Percentiles rank a stretch among this genome's conserved stretches.
These are phyloP conservation scores for Eristalinus sepulchralis DNA, from an alignment of 2,888 invertebrate genomes.

Conservation along the genomic window DNA sequence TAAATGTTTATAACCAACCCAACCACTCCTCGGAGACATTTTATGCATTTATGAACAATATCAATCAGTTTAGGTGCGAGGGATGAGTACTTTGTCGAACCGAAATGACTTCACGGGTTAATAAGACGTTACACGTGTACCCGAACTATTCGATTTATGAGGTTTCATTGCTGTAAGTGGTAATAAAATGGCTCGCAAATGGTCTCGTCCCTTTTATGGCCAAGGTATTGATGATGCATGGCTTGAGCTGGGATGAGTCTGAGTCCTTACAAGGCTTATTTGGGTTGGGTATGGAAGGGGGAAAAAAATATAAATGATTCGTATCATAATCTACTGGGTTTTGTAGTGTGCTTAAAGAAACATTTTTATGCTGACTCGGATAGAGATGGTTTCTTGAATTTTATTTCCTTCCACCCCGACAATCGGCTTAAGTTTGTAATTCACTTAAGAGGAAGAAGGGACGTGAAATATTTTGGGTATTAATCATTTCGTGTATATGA, in stretches of 20 bases:
- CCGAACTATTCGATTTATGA: constrained; percentile 46
- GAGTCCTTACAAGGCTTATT: not conserved
- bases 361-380: not conserved
- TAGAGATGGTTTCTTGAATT: not conserved
- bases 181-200: constrained; percentile 32
- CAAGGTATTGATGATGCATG: constrained; percentile 19
- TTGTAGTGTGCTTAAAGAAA: not conserved
- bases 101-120: constrained; percentile 16
- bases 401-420: not conserved
- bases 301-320: not conserved
- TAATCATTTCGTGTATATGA: too few relatives aligned
- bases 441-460: not conserved
- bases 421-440: not conserved
- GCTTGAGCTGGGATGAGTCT: not conserved
- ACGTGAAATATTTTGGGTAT: too few relatives aligned
- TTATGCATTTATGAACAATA: constrained; percentile 43
- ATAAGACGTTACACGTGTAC: constrained; percentile 41
- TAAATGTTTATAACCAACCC: constrained; percentile 25
- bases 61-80: constrained; percentile 34
- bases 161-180: constrained; percentile 45
- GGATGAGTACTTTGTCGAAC: constrained; percentile 16
- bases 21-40: not conserved
- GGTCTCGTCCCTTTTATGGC: constrained; percentile 21
- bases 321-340: not conserved
- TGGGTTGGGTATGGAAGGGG: constrained; percentile 13